Evolutionary conservation across 1,140 invertebrate genomes (phyloP).

Genomic region (Panagrolaimus sp.): DNA sequence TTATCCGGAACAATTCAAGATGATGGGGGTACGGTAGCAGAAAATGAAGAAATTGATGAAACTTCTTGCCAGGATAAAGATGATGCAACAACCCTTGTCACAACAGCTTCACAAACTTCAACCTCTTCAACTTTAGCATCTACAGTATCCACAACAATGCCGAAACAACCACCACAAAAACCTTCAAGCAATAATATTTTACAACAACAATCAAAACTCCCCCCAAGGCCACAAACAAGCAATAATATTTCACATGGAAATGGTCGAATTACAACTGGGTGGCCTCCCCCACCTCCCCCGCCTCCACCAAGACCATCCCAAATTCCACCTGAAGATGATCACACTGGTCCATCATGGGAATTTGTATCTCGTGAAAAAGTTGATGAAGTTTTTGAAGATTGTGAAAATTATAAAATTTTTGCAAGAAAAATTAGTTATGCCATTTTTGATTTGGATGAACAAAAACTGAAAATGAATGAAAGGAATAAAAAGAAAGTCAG

Average conservation of each 20-base stretch:
- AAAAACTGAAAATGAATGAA: slow-evolving; percentile 5
- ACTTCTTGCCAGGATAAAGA: background rate
- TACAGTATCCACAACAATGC: background rate
- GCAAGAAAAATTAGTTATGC: slow-evolving; percentile 15
- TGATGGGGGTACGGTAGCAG: background rate
- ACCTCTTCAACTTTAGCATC: background rate
- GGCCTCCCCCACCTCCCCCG: too few species aligned
- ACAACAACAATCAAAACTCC: background rate
- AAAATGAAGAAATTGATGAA: background rate
- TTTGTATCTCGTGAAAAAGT: background rate
- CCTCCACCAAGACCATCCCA: background rate
- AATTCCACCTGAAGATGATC: background rate
- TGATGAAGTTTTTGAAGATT: slow-evolving; percentile 4
- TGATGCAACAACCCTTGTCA: too few species aligned
- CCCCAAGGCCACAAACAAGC: too few species aligned
- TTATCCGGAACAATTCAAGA: background rate
- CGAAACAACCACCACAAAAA: background rate
- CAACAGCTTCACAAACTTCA: too few species aligned
- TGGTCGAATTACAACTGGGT: too few species aligned
- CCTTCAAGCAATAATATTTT: background rate
- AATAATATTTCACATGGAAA: too few species aligned
- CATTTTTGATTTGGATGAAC: background rate
- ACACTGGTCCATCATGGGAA: slow-evolving; percentile 9
- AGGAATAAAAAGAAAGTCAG: slow-evolving; percentile 14
- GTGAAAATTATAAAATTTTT: slow-evolving; percentile 14